Evolutionary conservation across 2,113 vertebrate genomes (phyloP).

Genomic region (Lasiurus borealis): DNA sequence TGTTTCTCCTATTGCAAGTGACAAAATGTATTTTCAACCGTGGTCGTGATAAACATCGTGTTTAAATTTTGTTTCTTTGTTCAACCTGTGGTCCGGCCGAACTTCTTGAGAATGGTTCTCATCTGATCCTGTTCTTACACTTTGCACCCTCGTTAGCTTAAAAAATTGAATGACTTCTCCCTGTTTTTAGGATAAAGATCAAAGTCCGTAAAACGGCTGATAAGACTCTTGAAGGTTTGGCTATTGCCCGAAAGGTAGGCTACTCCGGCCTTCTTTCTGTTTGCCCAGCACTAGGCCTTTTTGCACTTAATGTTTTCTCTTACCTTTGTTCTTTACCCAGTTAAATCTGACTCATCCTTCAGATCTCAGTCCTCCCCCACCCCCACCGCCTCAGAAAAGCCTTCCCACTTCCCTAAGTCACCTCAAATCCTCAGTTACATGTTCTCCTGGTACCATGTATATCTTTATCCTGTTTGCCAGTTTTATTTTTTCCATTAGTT

Average conservation of each 20-base stretch:
- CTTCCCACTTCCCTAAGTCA: background rate
- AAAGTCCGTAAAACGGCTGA: background rate
- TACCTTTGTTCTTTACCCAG: background rate
- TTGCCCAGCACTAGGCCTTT: constrained; percentile 32
- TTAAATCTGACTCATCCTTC: constrained; percentile 32
- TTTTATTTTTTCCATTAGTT: constrained; percentile 60
- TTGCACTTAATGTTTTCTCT: constrained; percentile 11
- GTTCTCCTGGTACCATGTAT: background rate
- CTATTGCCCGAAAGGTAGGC: constrained; percentile 35
- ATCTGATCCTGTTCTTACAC: background rate
- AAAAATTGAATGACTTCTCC: constrained; percentile 55
- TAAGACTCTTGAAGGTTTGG: constrained; percentile 51
- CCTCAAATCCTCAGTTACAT: constrained; percentile 13
- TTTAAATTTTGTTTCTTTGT: constrained; percentile 43
- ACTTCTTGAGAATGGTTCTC: constrained; percentile 49
- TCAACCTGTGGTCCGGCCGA: constrained; percentile 29
- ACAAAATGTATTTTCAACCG: constrained; percentile 49
- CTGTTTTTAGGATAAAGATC: constrained; percentile 57
- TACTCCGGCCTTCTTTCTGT: background rate
- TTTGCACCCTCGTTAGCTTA: background rate
- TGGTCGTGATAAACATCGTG: constrained; percentile 31
- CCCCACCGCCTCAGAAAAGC: background rate
- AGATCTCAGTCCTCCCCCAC: constrained; percentile 13
- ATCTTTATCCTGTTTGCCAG: constrained; percentile 3
- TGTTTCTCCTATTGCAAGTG: background rate